Evolutionary conservation across 1,140 invertebrate genomes (phyloP).

Genomic region (Phymorhynchus buccinoides): DNA sequence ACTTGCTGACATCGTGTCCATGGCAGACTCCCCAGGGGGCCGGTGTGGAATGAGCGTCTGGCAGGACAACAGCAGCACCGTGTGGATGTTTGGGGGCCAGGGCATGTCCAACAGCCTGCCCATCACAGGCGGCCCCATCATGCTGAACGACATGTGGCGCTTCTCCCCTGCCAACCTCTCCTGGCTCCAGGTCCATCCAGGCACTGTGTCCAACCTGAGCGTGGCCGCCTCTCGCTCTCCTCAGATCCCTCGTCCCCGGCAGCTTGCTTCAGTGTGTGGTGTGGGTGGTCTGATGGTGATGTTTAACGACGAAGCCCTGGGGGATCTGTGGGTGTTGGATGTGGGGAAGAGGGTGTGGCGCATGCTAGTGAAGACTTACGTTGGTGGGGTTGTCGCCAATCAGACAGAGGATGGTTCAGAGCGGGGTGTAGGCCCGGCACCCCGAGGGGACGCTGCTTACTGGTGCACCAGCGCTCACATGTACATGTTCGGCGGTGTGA

Average conservation of each 20-base stretch:
- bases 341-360: slow-evolving; percentile 46
- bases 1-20: slow-evolving; percentile 15
- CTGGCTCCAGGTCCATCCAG: slow-evolving; percentile 52
- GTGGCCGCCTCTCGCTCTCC: slow-evolving; percentile 5
- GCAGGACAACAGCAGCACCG: slow-evolving; percentile 35
- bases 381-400: not conserved
- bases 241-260: slow-evolving; percentile 43
- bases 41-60: slow-evolving; percentile 45
- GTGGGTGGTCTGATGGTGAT: slow-evolving; percentile 46
- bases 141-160: slow-evolving; percentile 58
- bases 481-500: slow-evolving; percentile 55
- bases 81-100: slow-evolving; percentile 60
- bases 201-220: slow-evolving; percentile 34
- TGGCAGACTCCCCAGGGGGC: slow-evolving; percentile 37
- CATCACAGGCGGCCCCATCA: slow-evolving; percentile 21
- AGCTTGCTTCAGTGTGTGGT: slow-evolving; percentile 52
- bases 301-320: slow-evolving; percentile 47
- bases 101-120: slow-evolving; percentile 28
- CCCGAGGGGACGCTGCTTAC: slow-evolving; percentile 46
- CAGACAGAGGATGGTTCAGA: not conserved
- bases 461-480: slow-evolving; percentile 53
- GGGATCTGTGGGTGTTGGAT: slow-evolving; percentile 57
- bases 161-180: slow-evolving; percentile 27
- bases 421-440: slow-evolving; percentile 28
- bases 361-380: slow-evolving; percentile 11